Base-by-base conservation (phyloP, 2,797 vertebrate genomes). In the Pampus argenteus region DNA sequence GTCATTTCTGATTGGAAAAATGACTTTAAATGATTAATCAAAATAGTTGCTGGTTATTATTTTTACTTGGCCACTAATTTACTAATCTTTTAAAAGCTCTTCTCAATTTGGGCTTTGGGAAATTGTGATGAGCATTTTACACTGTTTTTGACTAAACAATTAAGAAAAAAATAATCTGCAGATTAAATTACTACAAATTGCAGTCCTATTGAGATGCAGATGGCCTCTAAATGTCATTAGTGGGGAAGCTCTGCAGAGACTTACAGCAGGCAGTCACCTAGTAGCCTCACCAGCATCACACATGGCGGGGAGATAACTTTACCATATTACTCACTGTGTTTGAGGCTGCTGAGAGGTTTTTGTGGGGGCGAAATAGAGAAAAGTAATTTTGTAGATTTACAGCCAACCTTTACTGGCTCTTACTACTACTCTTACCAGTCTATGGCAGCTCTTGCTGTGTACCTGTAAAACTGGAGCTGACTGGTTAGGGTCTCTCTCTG, bases 201-300 rank as follows among this genome's bases (percentile, higher is more conserved):
- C 49, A 66, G 63, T 14, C 9, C 45, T 2, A 6, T 17, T 58
- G 44, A 49, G 10, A 63, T 52, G 66, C 76, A 52, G 77, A n/a
- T 31, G 49, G 70, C 44, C 51, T 54, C 38, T 66, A 34, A 58
- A 11, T 52, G 7, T 49, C 47, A 75, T 44, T 15, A 60, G 42
- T 51, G 66, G 10, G 9, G 61, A 51, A 17, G 47, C 77, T 54
- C 66, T 71, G 79, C 68, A 76, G 75, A 59, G 50, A 71, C 63
- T 66, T 44, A n/a, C n/a, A 2, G 38, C 18, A 18, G 31, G 28
- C 28, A 29, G 50, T 18, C 48, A 52, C 70, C 49, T 20, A 36
- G 29, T 49, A 52, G 52, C 11, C 20, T 54, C 64, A 44, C 9
- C 18, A 47, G 28, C 31, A 34, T 8, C 40, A 54, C 1, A 51